Conservation (phyloP, 2,888 invertebrate species). For the Opisthograptis luteolata region DNA sequence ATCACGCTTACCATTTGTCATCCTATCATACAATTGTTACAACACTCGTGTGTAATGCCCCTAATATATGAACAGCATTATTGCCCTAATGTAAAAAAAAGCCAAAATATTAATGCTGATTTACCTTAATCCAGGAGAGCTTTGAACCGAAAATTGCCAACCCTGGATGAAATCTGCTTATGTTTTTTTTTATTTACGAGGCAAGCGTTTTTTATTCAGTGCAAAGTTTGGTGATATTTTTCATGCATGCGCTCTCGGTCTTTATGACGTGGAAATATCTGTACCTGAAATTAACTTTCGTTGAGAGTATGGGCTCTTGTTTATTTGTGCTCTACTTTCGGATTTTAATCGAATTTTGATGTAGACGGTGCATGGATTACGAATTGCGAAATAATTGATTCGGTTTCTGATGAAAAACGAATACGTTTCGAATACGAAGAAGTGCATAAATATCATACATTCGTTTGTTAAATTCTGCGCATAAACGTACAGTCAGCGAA, state of each 20-base stretch:
- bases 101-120: conserved; percentile 22
- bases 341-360: too few species aligned
- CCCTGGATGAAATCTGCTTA: conserved; percentile 1
- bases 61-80: conserved; percentile 11
- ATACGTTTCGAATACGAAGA: too few species aligned
- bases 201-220: conserved; percentile 8
- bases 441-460: too few species aligned
- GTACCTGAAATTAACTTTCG: neutral
- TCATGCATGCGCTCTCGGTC: conserved; percentile 6
- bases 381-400: too few species aligned
- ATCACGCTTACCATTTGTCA: neutral
- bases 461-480: too few species aligned
- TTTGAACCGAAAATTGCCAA: conserved; percentile 25
- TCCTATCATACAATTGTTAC: conserved; percentile 1
- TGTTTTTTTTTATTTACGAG: conserved; percentile 22
- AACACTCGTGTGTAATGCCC: conserved; percentile 5
- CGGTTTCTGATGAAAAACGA: too few species aligned
- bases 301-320: neutral
- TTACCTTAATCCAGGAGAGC: conserved; percentile 23
- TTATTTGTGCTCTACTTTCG: too few species aligned
- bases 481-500: too few species aligned
- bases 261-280: neutral
- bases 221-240: conserved; percentile 19
- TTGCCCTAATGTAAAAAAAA: conserved; percentile 18
- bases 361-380: too few species aligned